Evolutionary conservation across 1,140 invertebrate genomes (phyloP).

Genomic region (Drosophila funebris): DNA sequence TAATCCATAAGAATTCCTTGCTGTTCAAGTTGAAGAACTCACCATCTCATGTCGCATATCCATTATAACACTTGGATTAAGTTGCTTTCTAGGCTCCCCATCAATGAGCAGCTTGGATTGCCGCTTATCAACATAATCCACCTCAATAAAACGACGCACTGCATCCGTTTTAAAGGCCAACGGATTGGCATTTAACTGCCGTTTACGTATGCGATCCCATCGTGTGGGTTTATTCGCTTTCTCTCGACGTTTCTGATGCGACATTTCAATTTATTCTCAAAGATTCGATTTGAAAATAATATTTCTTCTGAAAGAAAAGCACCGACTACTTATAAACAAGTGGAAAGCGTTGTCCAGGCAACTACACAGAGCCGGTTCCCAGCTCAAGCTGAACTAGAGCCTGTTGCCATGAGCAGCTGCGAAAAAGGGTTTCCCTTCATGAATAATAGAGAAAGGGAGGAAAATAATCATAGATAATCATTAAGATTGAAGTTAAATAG

Average conservation of each 20-base stretch:
- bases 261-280: slow-evolving; percentile 36
- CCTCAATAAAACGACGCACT: slow-evolving; percentile 72
- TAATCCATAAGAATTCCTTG: not conserved
- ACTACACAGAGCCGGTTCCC: slow-evolving; percentile 28
- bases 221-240: slow-evolving; percentile 68
- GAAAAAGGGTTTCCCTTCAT: too few species aligned
- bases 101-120: slow-evolving; percentile 60
- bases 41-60: slow-evolving; percentile 82
- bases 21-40: too few species aligned
- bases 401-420: not conserved
- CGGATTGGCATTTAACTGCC: slow-evolving; percentile 50
- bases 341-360: slow-evolving; percentile 9
- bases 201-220: slow-evolving; percentile 81
- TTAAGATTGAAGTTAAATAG: not conserved
- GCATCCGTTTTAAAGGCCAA: slow-evolving; percentile 66
- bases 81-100: slow-evolving; percentile 52
- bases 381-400: too few species aligned
- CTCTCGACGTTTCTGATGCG: slow-evolving; percentile 68
- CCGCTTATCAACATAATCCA: slow-evolving; percentile 63
- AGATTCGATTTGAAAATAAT: not conserved
- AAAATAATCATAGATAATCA: not conserved
- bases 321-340: slow-evolving; percentile 54
- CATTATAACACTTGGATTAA: slow-evolving; percentile 78
- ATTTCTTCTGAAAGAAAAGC: not conserved
- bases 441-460: too few species aligned